Evolutionary conservation across 2,888 invertebrate species (phyloP).

Genomic region (Drosophila merina): DNA sequence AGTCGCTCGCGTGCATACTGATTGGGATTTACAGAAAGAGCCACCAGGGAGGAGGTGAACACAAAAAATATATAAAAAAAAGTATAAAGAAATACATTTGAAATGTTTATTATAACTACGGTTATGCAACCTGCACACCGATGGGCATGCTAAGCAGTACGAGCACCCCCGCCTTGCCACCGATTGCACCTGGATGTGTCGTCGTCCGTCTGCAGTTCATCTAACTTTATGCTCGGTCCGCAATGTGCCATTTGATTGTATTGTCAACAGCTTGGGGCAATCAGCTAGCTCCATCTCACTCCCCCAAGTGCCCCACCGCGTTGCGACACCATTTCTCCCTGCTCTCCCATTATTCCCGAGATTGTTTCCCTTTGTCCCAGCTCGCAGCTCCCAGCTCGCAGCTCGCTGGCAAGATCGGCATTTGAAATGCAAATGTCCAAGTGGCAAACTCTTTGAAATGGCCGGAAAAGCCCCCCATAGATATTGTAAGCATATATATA

Average conservation of each 20-base stretch:
- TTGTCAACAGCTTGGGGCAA: constrained; percentile 40
- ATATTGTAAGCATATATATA: constrained; percentile 35
- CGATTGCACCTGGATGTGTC: constrained; percentile 19
- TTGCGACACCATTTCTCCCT: constrained; percentile 39
- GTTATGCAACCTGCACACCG: constrained; percentile 47
- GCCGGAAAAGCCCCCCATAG: constrained; percentile 20
- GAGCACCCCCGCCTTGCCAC: constrained; percentile 12
- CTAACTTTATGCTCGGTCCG: constrained; percentile 22
- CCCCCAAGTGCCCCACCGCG: constrained; percentile 9
- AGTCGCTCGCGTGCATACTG: constrained; percentile 63
- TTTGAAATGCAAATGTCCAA: constrained; percentile 66
- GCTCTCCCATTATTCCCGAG: constrained; percentile 7
- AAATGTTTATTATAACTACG: constrained; percentile 48
- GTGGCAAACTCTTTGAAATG: constrained; percentile 37
- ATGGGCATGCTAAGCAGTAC: constrained; percentile 50
- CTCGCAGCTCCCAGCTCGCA: constrained; percentile 43
- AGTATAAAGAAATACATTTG: constrained; percentile 2
- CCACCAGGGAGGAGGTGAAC: neutral
- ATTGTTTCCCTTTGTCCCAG: constrained; percentile 46
- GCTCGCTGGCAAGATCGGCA: constrained; percentile 59
- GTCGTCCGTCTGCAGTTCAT: constrained; percentile 16
- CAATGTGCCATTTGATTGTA: constrained; percentile 26
- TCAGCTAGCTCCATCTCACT: neutral
- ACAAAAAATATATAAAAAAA: no score
- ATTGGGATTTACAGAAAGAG: constrained; percentile 27